Evolutionary conservation across 92 coral and sea anemone genomes (phyloP), one percentile per base, ranked within the genome.

Genomic region (Epizoanthus fatuus): DNA sequence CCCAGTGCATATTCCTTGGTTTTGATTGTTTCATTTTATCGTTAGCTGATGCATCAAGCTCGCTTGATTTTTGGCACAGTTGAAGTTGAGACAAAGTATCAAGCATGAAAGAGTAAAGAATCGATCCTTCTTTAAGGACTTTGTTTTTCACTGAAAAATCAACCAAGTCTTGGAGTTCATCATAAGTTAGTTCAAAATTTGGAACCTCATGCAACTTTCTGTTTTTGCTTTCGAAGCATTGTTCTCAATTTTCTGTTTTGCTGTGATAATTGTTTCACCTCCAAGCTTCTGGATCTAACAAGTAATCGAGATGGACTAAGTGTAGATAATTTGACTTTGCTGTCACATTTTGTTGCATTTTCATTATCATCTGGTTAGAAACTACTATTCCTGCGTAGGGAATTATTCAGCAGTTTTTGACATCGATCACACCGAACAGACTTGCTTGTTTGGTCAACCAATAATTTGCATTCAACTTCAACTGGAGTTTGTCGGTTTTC

Each of bases 81-180:
- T 22, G 25, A 22, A 22, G 25, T 22, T 22, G 25, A 22, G 25
- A 22, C 25, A 22, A 22, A 22, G 82, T 54, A 76, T 76, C 82
- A 49, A 57, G 65, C 65, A 76, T 76, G 25, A 38, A 76, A 76
- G 55, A 22, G 38, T 76, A 76, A 53, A 76, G 66, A 9, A 76
- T 14, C 40, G 82, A 57, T 2, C 72, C 72, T 51, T 7, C 12
- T 51, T 51, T 12, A 12, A 51, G 25, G 1, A 51, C 0, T 6
- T 12, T 12, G 12, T 51, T 51, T 51, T 51, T 51, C 7, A 44
- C 80, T 47, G 80, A 56, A 74, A 51, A 74, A 8, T 74, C 37
- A 35, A 74, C 44, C 69, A 17, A 7, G 40, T 75, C 25, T 53
- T 19, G 40, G 2, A 76, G 25, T 6, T 55, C 70, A 76, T 76